Base-by-base conservation (phyloP, 1,140 invertebrate genomes). In the Drosophila trapezifrons region DNA sequence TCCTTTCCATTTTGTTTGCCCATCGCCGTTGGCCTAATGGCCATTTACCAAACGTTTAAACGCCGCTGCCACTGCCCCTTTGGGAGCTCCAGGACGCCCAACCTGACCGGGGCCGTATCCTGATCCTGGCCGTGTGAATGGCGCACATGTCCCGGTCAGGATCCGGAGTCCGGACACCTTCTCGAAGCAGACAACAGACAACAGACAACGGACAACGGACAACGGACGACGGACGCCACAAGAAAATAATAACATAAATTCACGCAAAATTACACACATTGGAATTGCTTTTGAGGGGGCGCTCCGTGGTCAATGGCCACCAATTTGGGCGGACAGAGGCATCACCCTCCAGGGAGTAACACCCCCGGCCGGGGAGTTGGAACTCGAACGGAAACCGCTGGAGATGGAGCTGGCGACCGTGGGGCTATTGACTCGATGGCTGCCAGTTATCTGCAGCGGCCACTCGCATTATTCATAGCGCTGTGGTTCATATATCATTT, bases 221-320 rank as follows among this genome's bases (percentile, higher is more conserved):
- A 63, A 22, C n/a, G 46, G 22, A 25, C n/a, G 42, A 22, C 22
- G 17, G 17, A 27, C 37, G 20, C 40, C 25, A 15, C 10, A 63
- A 40, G 56, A 57, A 78, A 62, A 82, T 47, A 56, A 83, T 80
- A 83, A 63, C 81, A 83, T 83, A 84, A 83, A 83, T 83, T 83
- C 65, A 84, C 80, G 80, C 80, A 80, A 83, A 83, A 84, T 83
- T 79, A 84, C 80, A 84, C 80, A 79, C 71, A 82, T 82, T 55
- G 43, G 69, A 79, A 82, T 78, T 83, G 80, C 43, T 75, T 58
- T 55, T 78, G 54, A 32, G 32, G 49, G 42, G 49, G 42, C 35
- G 40, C 18, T 32, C 15, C 35, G 42, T 62, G 51, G 57, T 69
- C 75, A 74, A 81, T 55, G 78, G 67, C 60, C 67, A 40, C 46